phyloP scores from a whole-genome alignment of 1,140 invertebrate species.

The Hycleus cichorii region DNA sequence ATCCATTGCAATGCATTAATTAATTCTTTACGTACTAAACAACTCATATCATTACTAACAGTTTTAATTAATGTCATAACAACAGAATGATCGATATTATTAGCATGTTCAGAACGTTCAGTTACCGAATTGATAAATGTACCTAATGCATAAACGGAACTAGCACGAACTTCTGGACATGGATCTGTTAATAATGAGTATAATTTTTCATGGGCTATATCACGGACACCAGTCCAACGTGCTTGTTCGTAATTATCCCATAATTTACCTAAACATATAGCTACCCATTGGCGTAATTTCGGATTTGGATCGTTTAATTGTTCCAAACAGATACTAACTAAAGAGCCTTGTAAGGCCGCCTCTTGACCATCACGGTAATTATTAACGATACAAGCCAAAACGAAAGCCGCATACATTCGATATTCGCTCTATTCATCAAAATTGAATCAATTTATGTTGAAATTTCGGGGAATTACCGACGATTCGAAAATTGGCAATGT shows the following conservation, averaged over 20 bases:
- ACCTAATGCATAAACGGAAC: constrained; percentile 86
- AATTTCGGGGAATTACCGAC: too few relatives aligned
- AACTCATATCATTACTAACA: constrained; percentile 74
- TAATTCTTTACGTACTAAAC: constrained; percentile 80
- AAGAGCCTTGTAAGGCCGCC: constrained; percentile 74
- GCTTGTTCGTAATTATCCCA: constrained; percentile 93
- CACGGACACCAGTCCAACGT: constrained; percentile 91
- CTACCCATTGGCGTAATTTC: constrained; percentile 82
- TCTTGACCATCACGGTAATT: constrained; percentile 81
- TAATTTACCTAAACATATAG: constrained; percentile 84
- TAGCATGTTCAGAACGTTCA: constrained; percentile 82
- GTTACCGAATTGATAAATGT: constrained; percentile 80
- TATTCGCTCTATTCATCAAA: constrained; percentile 60
- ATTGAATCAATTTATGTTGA: not conserved
- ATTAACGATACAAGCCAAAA: constrained; percentile 87
- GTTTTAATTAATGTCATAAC: constrained; percentile 76
- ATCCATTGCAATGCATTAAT: constrained; percentile 80
- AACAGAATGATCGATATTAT: constrained; percentile 86
- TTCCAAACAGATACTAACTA: constrained; percentile 85
- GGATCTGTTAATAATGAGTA: constrained; percentile 70
- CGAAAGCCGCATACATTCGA: constrained; percentile 85
- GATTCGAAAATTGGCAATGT: too few relatives aligned
- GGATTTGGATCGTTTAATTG: constrained; percentile 55
- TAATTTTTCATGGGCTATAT: constrained; percentile 92
- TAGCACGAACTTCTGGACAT: constrained; percentile 82